Percentiles rank a stretch among this genome's conserved stretches.
Evolutionary conservation across 2,797 vertebrate species (phyloP).

Genomic region (Myripristis murdjan): DNA sequence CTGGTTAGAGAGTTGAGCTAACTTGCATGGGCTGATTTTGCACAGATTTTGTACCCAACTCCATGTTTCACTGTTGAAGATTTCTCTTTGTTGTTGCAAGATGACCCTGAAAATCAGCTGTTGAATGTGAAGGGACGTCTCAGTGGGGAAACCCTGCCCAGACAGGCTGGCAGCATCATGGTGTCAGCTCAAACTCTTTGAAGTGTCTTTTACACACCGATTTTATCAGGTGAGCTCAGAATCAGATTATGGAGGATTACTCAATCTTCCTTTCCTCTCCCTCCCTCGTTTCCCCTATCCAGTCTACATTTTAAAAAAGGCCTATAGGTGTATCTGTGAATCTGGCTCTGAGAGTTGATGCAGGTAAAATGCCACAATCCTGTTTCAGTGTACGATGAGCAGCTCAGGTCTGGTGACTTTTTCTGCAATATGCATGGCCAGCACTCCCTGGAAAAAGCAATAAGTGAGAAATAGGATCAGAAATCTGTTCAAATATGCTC

Average conservation of each 20-base stretch:
- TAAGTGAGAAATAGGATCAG: not conserved
- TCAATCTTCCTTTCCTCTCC: not conserved
- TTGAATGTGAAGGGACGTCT: slow-evolving; percentile 21
- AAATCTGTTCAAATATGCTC: not conserved
- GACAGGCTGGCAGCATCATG: slow-evolving; percentile 17
- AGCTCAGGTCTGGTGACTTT: not conserved
- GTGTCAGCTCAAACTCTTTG: slow-evolving; percentile 26
- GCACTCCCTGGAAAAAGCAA: slow-evolving; percentile 7
- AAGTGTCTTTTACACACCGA: slow-evolving; percentile 45
- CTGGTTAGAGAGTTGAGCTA: not conserved
- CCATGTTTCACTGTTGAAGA: not conserved
- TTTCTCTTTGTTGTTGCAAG: slow-evolving; percentile 2
- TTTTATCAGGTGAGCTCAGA: slow-evolving; percentile 40
- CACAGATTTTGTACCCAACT: slow-evolving; percentile 10
- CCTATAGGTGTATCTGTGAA: not conserved
- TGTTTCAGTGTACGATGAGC: not conserved
- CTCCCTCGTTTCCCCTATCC: not conserved
- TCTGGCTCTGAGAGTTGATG: not conserved
- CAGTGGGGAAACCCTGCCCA: slow-evolving; percentile 9
- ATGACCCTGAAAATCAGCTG: slow-evolving; percentile 9
- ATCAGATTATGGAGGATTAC: slow-evolving; percentile 33
- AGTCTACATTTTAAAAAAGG: not conserved
- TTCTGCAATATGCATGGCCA: not conserved
- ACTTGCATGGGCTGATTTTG: not conserved
- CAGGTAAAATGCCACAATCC: not conserved